phyloP scores from a whole-genome alignment of 2,888 invertebrate genomes.

The Aphodius sticticus region DNA sequence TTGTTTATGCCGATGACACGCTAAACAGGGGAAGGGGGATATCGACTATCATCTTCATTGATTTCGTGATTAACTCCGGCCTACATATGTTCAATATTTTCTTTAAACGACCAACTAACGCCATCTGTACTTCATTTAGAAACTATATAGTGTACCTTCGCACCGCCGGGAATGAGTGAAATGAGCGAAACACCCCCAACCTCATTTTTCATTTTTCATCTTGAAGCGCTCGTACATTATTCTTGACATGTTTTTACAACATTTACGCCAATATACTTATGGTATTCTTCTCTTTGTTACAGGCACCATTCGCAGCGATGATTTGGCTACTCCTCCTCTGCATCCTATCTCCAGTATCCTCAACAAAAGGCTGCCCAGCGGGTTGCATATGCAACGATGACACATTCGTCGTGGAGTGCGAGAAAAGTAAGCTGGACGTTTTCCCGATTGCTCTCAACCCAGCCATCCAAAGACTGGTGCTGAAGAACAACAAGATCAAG shows the following conservation, averaged over 20 bases:
- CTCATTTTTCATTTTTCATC: conserved; percentile 7
- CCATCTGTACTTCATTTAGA: too few relatives aligned
- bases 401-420: conserved; percentile 85
- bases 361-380: conserved; percentile 79
- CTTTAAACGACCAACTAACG: too few relatives aligned
- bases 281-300: conserved; percentile 49
- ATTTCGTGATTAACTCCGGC: conserved; percentile 24
- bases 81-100: too few relatives aligned
- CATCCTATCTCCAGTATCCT: conserved; percentile 55
- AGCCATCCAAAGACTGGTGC: conserved; percentile 83
- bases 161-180: too few relatives aligned
- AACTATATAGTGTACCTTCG: too few relatives aligned
- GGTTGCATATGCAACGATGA: conserved; percentile 92
- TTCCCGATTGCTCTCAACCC: conserved; percentile 92
- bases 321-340: conserved; percentile 46
- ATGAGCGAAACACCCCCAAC: too few relatives aligned
- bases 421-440: conserved; percentile 85
- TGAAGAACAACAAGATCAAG: conserved; percentile 86
- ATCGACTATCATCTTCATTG: conserved; percentile 33
- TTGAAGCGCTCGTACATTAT: too few relatives aligned
- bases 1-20: conserved; percentile 30
- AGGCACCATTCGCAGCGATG: conserved; percentile 46
- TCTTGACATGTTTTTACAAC: too few relatives aligned
- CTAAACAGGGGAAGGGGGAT: conserved; percentile 27
- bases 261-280: conserved; percentile 25